Percentiles rank a stretch among this genome's conserved stretches.
These are phyloP conservation scores for Anorthoa munda DNA, from an alignment of 2,888 invertebrate species.

Conservation along the genomic window DNA sequence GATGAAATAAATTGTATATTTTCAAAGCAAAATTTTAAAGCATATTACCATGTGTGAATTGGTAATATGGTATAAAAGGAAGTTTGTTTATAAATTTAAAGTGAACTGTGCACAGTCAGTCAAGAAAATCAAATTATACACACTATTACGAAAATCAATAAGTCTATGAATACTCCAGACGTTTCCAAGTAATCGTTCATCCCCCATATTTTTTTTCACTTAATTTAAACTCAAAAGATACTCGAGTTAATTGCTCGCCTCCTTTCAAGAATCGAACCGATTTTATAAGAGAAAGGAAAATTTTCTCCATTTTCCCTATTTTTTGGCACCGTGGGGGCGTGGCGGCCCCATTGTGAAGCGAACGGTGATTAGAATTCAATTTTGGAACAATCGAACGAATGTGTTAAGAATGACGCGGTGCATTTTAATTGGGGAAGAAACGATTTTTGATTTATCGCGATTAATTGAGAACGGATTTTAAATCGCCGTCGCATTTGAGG, in stretches of 20 bases:
- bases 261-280: slow-evolving; percentile 86
- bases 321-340: slow-evolving; percentile 83
- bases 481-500: slow-evolving; percentile 30
- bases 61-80: neutral
- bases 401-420: slow-evolving; percentile 87
- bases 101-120: neutral
- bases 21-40: neutral
- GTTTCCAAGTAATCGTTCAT: slow-evolving; percentile 68
- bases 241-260: slow-evolving; percentile 90
- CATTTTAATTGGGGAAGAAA: slow-evolving; percentile 90
- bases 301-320: slow-evolving; percentile 87
- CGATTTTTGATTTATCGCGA: slow-evolving; percentile 74
- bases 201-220: slow-evolving; percentile 85
- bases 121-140: slow-evolving; percentile 33
- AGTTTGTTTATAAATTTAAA: neutral
- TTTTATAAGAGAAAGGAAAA: slow-evolving; percentile 83
- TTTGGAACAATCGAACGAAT: slow-evolving; percentile 88
- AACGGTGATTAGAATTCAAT: slow-evolving; percentile 91
- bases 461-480: slow-evolving; percentile 45
- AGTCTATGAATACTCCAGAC: slow-evolving; percentile 64
- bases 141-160: slow-evolving; percentile 45
- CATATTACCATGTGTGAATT: neutral
- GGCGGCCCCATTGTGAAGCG: slow-evolving; percentile 82
- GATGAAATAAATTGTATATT: slow-evolving; percentile 18
- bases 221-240: slow-evolving; percentile 91